These are phyloP conservation scores for Phalacrocorax pelagicus DNA, from an alignment of 2,113 vertebrate species.

Conservation along the genomic window DNA sequence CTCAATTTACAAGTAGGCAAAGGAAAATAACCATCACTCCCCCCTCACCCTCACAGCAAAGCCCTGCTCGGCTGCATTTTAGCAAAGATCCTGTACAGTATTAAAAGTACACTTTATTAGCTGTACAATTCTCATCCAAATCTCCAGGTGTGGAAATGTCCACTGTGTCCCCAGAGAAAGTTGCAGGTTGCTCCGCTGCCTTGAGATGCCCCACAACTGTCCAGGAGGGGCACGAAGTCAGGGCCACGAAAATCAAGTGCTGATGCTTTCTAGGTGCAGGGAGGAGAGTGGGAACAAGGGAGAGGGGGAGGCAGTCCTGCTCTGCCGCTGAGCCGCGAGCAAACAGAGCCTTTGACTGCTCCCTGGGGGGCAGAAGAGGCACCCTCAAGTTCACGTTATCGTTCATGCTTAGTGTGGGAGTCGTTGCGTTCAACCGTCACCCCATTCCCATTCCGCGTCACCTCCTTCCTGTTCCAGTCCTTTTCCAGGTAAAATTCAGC, in stretches of 20 bases:
- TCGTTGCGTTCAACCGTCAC: constrained; percentile 80
- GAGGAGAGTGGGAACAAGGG: not conserved
- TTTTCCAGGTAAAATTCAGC: constrained; percentile 84
- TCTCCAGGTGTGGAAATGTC: not conserved
- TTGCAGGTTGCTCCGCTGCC: not conserved
- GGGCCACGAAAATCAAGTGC: constrained; percentile 33
- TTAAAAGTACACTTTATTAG: constrained; percentile 71
- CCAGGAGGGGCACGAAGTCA: not conserved
- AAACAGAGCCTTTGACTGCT: not conserved
- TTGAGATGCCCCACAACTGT: not conserved
- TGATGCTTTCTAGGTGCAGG: not conserved
- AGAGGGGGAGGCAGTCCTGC: not conserved
- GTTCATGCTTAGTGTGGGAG: constrained; percentile 83
- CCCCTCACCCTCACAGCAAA: not conserved
- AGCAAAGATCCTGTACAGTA: not conserved
- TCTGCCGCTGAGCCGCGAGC: not conserved
- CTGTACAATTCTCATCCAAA: constrained; percentile 38
- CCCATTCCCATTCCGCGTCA: constrained; percentile 67
- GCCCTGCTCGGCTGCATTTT: not conserved
- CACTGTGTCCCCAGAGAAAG: not conserved
- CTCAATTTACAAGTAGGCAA: not conserved
- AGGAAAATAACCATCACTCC: not conserved
- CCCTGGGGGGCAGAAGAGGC: not conserved
- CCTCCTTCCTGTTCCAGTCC: constrained; percentile 80
- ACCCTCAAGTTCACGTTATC: constrained; percentile 73